These are phyloP conservation scores for Intellagama lesueurii DNA, from an alignment of 2,797 vertebrate genomes.

Conservation along the genomic window DNA sequence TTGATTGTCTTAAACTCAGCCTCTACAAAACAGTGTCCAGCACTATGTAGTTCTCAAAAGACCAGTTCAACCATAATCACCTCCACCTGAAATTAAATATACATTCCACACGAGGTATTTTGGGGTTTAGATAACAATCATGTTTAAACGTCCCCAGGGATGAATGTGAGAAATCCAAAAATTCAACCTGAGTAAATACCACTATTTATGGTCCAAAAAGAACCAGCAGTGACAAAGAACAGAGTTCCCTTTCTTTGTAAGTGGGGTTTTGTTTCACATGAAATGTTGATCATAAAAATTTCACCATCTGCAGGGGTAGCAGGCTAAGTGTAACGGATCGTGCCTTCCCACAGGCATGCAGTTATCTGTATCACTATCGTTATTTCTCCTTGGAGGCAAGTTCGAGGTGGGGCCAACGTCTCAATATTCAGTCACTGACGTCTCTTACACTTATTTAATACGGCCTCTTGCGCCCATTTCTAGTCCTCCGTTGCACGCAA, in stretches of 20 bases:
- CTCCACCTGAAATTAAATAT: neutral
- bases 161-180: neutral
- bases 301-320: no score
- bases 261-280: neutral
- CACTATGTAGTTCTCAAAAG: neutral
- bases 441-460: neutral
- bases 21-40: neutral
- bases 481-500: neutral
- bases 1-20: neutral
- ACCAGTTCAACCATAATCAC: neutral
- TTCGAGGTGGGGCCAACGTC: neutral
- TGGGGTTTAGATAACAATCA: neutral
- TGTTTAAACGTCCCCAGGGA: neutral
- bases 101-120: neutral
- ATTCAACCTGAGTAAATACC: neutral
- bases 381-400: neutral
- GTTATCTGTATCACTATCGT: neutral
- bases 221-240: neutral
- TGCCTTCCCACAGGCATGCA: no score
- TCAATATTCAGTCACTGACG: neutral
- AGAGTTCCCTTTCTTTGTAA: neutral
- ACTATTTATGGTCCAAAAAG: neutral
- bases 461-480: neutral
- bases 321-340: no score
- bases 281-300: neutral